Evolutionary conservation across 2,113 vertebrate genomes (phyloP).

Genomic region (Tachysurus vachellii): DNA sequence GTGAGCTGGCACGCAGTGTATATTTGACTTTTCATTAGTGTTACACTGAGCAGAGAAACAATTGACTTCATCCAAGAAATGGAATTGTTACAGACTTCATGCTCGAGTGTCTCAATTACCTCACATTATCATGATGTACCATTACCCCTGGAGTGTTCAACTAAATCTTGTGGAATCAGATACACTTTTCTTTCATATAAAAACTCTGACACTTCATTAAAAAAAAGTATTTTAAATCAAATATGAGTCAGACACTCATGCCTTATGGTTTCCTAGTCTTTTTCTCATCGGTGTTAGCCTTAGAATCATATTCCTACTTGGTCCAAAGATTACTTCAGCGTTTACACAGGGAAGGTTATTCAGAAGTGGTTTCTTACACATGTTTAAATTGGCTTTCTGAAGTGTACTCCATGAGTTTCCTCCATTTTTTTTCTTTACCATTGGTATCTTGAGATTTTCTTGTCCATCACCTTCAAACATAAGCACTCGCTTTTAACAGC

Average conservation of each 20-base stretch:
- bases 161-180: neutral
- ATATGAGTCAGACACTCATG: neutral
- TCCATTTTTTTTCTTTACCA: neutral
- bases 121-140: neutral
- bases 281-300: neutral
- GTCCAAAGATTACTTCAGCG: neutral
- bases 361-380: neutral
- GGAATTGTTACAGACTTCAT: slow-evolving; percentile 43
- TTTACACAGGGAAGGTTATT: neutral
- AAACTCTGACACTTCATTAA: neutral
- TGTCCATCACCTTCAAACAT: neutral
- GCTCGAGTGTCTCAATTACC: neutral
- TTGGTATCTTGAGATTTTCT: neutral
- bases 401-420: neutral
- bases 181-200: neutral
- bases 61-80: slow-evolving; percentile 23
- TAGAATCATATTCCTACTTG: neutral
- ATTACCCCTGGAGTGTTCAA: neutral
- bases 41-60: neutral
- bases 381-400: too few relatives aligned
- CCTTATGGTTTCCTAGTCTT: neutral
- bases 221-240: neutral
- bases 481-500: neutral
- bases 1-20: neutral
- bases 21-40: neutral